Conservation (phyloP, 2,113 vertebrate species). For the Abramis brama region DNA sequence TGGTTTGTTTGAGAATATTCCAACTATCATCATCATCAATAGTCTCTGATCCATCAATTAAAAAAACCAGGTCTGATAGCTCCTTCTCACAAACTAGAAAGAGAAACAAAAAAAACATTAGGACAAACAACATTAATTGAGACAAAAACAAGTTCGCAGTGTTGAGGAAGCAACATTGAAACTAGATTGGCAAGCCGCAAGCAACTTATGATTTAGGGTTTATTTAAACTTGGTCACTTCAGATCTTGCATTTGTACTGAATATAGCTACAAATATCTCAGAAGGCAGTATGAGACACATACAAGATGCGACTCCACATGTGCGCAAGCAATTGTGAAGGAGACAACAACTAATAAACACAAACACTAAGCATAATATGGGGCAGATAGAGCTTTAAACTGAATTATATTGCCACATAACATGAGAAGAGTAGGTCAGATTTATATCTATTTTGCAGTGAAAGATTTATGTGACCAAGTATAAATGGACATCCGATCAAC, state of each 20-base stretch:
- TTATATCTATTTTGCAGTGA: background rate
- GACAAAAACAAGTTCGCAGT: background rate
- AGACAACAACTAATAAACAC: background rate
- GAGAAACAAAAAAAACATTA: background rate
- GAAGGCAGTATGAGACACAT: background rate
- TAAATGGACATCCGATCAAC: background rate
- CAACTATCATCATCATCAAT: too few species aligned
- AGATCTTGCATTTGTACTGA: background rate
- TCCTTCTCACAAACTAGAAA: conserved; percentile 73
- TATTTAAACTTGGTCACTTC: background rate
- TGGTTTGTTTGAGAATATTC: conserved; percentile 71
- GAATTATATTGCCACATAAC: background rate
- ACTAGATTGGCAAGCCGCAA: background rate
- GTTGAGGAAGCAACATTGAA: background rate
- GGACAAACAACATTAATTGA: background rate
- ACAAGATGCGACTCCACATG: background rate
- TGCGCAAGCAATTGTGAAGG: background rate
- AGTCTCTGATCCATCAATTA: conserved; percentile 78
- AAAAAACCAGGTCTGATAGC: conserved; percentile 77
- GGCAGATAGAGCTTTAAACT: background rate
- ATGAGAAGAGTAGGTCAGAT: background rate
- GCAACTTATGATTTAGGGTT: background rate
- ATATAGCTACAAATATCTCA: background rate
- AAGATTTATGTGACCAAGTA: background rate
- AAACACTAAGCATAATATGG: background rate